These are phyloP conservation scores for Lepidotrigona ventralis DNA, from an alignment of 1,140 invertebrate genomes.

Conservation along the genomic window DNA sequence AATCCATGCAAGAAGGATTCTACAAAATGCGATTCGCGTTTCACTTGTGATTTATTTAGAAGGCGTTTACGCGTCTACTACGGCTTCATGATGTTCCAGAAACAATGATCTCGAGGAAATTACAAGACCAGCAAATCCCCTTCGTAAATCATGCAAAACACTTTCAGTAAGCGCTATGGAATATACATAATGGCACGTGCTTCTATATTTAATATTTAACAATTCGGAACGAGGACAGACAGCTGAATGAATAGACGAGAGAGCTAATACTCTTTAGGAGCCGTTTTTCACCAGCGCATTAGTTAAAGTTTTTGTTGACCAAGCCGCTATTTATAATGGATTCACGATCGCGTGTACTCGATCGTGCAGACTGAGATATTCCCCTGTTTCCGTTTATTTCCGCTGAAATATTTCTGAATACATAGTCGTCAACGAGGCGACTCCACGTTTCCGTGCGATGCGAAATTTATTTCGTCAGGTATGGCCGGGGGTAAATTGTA, in stretches of 20 bases:
- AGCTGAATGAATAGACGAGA: background rate
- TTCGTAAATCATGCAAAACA: slow-evolving; percentile 28
- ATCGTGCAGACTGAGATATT: too few relatives aligned
- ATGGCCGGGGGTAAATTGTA: too few relatives aligned
- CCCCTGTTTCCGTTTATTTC: background rate
- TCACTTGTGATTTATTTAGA: slow-evolving; percentile 1
- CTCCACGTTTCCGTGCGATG: too few relatives aligned
- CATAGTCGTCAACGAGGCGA: too few relatives aligned
- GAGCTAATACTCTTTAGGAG: background rate
- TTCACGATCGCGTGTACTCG: background rate
- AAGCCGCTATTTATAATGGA: slow-evolving; percentile 24
- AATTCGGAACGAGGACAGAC: background rate
- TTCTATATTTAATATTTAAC: slow-evolving; percentile 13
- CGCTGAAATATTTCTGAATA: too few relatives aligned
- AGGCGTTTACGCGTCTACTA: too few relatives aligned
- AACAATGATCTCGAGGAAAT: slow-evolving; percentile 10
- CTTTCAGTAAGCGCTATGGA: slow-evolving; percentile 28
- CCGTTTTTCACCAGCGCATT: background rate
- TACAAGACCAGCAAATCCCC: slow-evolving; percentile 10
- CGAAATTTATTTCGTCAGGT: too few relatives aligned
- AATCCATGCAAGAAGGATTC: background rate
- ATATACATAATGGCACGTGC: background rate
- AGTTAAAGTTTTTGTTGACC: slow-evolving; percentile 17
- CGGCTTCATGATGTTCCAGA: slow-evolving; percentile 13
- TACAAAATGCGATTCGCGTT: background rate